Evolutionary conservation across 2,888 invertebrate genomes (phyloP).

Genomic region (Andricus curvator): DNA sequence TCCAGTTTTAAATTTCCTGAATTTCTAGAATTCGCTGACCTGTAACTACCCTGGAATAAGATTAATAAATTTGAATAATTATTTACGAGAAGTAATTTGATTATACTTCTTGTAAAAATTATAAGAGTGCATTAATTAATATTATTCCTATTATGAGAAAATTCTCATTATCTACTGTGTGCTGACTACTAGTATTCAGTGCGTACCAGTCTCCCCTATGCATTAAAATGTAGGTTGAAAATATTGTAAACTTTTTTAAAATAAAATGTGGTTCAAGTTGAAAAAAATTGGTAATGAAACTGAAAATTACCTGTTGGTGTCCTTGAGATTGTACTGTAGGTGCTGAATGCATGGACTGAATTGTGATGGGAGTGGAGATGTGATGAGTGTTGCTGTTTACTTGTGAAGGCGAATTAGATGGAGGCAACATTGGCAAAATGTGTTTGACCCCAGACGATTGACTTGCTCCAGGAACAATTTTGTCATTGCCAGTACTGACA

Average conservation of each 20-base stretch:
- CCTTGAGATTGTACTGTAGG: slow-evolving; percentile 63
- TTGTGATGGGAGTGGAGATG: slow-evolving; percentile 77
- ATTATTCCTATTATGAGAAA: too few relatives aligned
- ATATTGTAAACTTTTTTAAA: neutral
- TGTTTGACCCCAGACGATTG: slow-evolving; percentile 77
- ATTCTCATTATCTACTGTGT: too few relatives aligned
- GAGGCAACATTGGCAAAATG: slow-evolving; percentile 79
- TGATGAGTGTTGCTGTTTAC: slow-evolving; percentile 75
- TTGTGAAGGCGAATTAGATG: slow-evolving; percentile 46
- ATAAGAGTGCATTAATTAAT: too few relatives aligned
- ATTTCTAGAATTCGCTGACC: too few relatives aligned
- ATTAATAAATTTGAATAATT: too few relatives aligned
- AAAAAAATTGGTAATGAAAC: neutral
- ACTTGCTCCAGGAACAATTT: slow-evolving; percentile 65
- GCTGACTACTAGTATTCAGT: too few relatives aligned
- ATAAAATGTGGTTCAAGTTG: neutral
- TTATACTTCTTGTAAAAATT: too few relatives aligned
- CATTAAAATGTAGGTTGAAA: too few relatives aligned
- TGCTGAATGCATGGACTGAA: slow-evolving; percentile 75
- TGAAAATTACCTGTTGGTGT: slow-evolving; percentile 62
- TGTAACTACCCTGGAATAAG: too few relatives aligned
- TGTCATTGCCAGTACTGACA: slow-evolving; percentile 79
- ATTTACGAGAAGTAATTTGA: too few relatives aligned
- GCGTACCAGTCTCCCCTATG: too few relatives aligned
- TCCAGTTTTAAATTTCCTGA: too few relatives aligned